Conservation (phyloP, 2,888 invertebrate genomes). For the Tetheella fluctuosa region DNA sequence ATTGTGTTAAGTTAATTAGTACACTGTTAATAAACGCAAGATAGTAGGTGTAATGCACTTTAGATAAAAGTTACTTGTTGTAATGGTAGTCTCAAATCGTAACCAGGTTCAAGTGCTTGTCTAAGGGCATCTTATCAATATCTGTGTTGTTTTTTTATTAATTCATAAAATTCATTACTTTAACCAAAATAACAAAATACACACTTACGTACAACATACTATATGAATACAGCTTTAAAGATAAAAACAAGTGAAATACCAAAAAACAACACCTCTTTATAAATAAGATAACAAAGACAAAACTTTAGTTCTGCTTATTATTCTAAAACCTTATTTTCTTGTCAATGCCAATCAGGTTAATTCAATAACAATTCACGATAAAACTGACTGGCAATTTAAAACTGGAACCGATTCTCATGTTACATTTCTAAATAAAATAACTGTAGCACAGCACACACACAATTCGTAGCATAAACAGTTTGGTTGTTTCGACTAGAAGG, state of each 20-base stretch:
- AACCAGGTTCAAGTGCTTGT: neutral
- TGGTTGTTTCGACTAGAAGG: neutral
- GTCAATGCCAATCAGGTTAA: neutral
- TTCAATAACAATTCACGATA: neutral
- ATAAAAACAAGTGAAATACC: no score
- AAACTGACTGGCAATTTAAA: neutral
- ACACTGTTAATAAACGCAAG: conserved; percentile 4
- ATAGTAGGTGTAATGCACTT: conserved; percentile 10
- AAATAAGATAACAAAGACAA: neutral
- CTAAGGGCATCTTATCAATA: neutral
- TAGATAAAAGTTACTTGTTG: neutral
- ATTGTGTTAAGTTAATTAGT: conserved; percentile 10
- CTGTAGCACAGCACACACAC: neutral
- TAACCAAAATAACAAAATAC: no score
- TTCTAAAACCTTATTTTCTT: no score
- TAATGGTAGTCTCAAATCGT: neutral
- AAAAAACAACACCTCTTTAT: no score
- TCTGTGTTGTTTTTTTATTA: neutral
- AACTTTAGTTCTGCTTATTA: neutral
- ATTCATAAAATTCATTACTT: no score
- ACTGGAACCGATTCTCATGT: conserved; percentile 8
- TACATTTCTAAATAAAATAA: conserved; percentile 18
- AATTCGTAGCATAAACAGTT: conserved; percentile 1
- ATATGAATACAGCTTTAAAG: neutral
- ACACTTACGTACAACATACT: no score